These are phyloP conservation scores for Papilio elwesi DNA, from an alignment of 2,888 invertebrate genomes.

Conservation along the genomic window DNA sequence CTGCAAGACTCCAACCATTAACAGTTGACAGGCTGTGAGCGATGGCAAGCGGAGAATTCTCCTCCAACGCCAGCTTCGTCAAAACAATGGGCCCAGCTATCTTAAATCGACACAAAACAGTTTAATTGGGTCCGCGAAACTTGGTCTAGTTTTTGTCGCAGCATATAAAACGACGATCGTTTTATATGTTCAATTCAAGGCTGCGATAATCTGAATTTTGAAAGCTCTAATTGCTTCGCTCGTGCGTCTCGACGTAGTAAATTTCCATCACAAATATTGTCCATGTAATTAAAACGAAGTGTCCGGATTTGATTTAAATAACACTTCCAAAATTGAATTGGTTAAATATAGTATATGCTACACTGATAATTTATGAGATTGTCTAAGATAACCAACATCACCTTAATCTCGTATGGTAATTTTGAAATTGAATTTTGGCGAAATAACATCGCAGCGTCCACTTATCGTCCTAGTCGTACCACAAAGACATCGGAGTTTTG, in stretches of 20 bases:
- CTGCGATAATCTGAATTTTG: constrained; percentile 53
- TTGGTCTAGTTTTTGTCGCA: constrained; percentile 55
- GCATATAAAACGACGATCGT: constrained; percentile 54
- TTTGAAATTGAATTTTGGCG: background rate
- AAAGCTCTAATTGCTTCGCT: constrained; percentile 46
- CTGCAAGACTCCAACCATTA: constrained; percentile 69
- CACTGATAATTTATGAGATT: constrained; percentile 23
- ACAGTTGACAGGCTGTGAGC: constrained; percentile 78
- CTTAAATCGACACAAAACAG: constrained; percentile 77
- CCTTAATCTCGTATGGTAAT: constrained; percentile 10
- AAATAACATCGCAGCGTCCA: background rate
- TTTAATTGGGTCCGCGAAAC: constrained; percentile 81
- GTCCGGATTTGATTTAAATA: constrained; percentile 18
- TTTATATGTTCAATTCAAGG: constrained; percentile 57
- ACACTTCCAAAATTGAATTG: constrained; percentile 25
- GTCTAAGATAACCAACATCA: constrained; percentile 10
- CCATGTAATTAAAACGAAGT: constrained; percentile 28
- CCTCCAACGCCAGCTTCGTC: constrained; percentile 70
- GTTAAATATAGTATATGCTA: constrained; percentile 8
- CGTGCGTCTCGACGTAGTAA: constrained; percentile 30
- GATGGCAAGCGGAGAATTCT: constrained; percentile 64
- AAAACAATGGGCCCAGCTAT: constrained; percentile 78
- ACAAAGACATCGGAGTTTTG: background rate
- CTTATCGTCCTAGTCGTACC: background rate
- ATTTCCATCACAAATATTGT: constrained; percentile 32